Conservation (phyloP, 2,113 vertebrate genomes). For the Percopsis transmontana region DNA sequence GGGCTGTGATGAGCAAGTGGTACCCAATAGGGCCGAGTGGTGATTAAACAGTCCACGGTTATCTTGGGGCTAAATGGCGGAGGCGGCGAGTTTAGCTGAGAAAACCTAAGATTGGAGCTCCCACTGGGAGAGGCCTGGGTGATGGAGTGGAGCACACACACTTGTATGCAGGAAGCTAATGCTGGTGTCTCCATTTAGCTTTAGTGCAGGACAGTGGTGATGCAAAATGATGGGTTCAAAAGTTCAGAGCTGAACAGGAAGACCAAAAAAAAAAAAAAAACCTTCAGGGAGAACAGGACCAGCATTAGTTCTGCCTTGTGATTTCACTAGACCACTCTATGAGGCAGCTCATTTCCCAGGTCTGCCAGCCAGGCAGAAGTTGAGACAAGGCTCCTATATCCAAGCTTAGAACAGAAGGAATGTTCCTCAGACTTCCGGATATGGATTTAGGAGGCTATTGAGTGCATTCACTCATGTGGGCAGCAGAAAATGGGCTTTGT, state of each 20-base stretch:
- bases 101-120: background rate
- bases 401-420: background rate
- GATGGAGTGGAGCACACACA: background rate
- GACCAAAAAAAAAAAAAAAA: background rate
- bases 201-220: background rate
- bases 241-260: background rate
- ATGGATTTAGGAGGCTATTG: background rate
- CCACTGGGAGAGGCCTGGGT: constrained; percentile 1
- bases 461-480: background rate
- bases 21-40: constrained; percentile 31
- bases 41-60: constrained; percentile 48
- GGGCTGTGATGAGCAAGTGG: background rate
- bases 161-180: background rate
- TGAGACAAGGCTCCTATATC: background rate
- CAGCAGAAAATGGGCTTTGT: too few relatives aligned
- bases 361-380: background rate
- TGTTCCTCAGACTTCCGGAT: background rate
- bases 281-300: background rate
- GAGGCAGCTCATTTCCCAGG: background rate
- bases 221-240: background rate
- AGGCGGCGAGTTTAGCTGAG: constrained; percentile 7
- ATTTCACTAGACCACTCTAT: background rate
- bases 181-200: background rate
- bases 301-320: background rate
- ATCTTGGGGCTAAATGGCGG: constrained; percentile 19